These are phyloP conservation scores for Wiebesia pumilae DNA, from an alignment of 1,140 invertebrate genomes.

Conservation along the genomic window DNA sequence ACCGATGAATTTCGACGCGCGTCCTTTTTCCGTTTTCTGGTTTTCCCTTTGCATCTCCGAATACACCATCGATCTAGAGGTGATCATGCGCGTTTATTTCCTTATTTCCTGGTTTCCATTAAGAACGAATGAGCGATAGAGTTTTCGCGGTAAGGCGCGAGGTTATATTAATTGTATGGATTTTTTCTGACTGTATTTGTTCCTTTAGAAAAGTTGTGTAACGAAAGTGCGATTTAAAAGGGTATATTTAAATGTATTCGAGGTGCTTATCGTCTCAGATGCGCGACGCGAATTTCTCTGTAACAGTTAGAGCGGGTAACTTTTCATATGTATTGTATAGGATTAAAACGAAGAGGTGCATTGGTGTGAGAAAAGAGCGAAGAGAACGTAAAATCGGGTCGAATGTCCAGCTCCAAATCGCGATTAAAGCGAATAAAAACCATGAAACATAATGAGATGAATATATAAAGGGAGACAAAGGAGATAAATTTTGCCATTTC, in stretches of 20 bases:
- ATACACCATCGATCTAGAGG: neutral
- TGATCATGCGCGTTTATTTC: neutral
- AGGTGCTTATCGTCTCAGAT: conserved; percentile 19
- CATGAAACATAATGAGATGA: neutral
- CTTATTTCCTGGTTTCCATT: neutral
- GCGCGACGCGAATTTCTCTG: conserved; percentile 30
- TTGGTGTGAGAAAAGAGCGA: neutral
- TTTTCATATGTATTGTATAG: conserved; percentile 42
- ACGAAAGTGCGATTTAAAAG: conserved; percentile 25
- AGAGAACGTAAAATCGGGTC: conserved; percentile 41
- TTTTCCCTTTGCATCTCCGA: neutral
- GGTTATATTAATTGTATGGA: conserved; percentile 4
- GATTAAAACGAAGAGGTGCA: conserved; percentile 33
- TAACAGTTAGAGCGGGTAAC: conserved; percentile 35
- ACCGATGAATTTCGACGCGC: neutral
- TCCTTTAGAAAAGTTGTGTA: conserved; percentile 5
- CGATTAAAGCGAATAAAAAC: conserved; percentile 4
- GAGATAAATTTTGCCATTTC: conserved; percentile 41
- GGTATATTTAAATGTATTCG: conserved; percentile 31
- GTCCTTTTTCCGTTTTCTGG: neutral
- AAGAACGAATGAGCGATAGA: neutral
- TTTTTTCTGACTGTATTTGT: conserved; percentile 38
- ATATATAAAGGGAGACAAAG: neutral
- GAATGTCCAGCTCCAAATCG: conserved; percentile 48
- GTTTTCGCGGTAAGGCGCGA: neutral